Conservation (phyloP, 1,140 invertebrate genomes). For the Galendromus occidentalis region DNA sequence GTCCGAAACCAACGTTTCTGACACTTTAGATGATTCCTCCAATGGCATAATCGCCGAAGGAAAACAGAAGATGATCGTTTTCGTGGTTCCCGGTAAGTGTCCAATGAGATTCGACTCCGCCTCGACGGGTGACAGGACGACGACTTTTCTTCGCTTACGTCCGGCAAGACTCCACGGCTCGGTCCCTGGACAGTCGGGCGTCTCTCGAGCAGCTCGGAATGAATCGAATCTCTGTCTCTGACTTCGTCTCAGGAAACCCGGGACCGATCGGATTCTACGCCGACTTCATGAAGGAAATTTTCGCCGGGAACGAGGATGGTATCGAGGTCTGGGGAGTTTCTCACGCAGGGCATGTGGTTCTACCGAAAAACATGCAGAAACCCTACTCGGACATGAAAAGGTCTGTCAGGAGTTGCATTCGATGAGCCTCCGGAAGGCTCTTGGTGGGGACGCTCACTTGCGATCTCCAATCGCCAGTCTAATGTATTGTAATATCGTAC, state of each 20-base stretch:
- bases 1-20: background rate
- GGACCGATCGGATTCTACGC: slow-evolving; percentile 48
- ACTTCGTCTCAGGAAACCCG: slow-evolving; percentile 40
- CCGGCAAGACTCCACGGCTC: no score
- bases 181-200: no score
- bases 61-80: slow-evolving; percentile 2
- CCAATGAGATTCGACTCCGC: no score
- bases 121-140: no score
- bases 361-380: background rate
- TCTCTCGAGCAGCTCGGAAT: no score
- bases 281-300: slow-evolving; percentile 41
- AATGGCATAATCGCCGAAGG: background rate
- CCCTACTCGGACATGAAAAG: background rate
- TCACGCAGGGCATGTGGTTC: slow-evolving; percentile 37
- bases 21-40: background rate
- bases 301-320: slow-evolving; percentile 31
- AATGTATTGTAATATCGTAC: no score
- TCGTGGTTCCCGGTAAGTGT: background rate
- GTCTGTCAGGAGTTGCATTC: no score
- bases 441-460: no score
- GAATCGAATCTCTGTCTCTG: no score
- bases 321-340: slow-evolving; percentile 50
- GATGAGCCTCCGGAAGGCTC: no score
- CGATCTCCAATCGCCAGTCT: no score
- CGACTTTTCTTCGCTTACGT: no score